A percentile compares a stretch with the other conserved stretches of the same genome.
These are phyloP conservation scores for Pollenia labialis DNA, from an alignment of 2,888 invertebrate genomes.

Conservation along the genomic window DNA sequence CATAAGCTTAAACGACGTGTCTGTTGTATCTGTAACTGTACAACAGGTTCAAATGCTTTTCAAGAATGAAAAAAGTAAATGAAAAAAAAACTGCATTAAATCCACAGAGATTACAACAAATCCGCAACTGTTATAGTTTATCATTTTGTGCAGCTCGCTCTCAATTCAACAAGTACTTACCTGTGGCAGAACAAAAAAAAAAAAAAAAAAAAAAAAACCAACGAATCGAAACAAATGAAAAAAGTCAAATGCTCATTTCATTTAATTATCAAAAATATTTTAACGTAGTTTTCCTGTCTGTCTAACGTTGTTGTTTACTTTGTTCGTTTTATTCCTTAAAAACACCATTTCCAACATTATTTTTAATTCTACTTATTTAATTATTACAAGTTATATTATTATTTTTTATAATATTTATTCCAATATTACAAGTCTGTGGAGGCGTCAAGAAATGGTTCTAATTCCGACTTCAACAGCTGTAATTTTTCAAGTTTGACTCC, in stretches of 20 bases:
- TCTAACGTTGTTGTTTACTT: constrained; percentile 11
- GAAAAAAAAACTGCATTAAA: constrained; percentile 51
- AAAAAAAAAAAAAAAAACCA: constrained; percentile 6
- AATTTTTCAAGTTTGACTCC: no score
- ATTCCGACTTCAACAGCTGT: no score
- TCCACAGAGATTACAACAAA: constrained; percentile 63
- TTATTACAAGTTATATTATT: background rate
- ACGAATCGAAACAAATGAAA: constrained; percentile 23
- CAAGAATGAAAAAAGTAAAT: constrained; percentile 18
- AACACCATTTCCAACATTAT: constrained; percentile 42
- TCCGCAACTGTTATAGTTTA: constrained; percentile 69
- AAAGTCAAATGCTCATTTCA: constrained; percentile 71
- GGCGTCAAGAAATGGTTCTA: no score
- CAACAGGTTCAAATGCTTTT: constrained; percentile 69
- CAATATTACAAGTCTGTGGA: no score
- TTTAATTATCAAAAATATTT: constrained; percentile 74
- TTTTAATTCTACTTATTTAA: background rate
- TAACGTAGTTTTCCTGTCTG: constrained; percentile 49
- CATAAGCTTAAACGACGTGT: constrained; percentile 49
- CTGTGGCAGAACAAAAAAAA: constrained; percentile 18
- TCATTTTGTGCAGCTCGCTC: constrained; percentile 60
- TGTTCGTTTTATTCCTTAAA: constrained; percentile 12
- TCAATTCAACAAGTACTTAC: constrained; percentile 61
- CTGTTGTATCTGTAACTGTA: constrained; percentile 62
- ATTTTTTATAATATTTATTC: no score